Base-by-base conservation (phyloP, 1,140 invertebrate genomes). In the Armadillidium nasatum region DNA sequence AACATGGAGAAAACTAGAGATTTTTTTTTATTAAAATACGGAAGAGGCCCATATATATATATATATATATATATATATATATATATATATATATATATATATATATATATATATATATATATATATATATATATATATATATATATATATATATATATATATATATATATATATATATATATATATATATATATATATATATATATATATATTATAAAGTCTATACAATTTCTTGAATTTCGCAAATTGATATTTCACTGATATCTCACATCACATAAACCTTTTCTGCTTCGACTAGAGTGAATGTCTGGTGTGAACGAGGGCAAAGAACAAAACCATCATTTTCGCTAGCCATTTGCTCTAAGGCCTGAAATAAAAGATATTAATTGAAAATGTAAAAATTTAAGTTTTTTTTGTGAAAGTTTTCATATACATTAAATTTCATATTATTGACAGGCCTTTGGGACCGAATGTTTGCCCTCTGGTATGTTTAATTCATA, bases 231-330 rank as follows among this genome's bases (percentile, higher is more conserved):
- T 60, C 50, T 60, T 60, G 19, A 60, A 19, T 60, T 60, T 13
- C 19, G 50, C 50, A 60, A 15, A 60, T 60, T 60, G 50, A 19
- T 60, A 60, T 13, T 50, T 60, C 50, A 3, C 3, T 60, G 50
- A 60, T 19, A 13, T 19, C 19, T 60, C 50, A 96, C 94, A 96
- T 95, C 23, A 98, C 94, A 84, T 92, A 98, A 44, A 98, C 95
- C 86, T 97, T 97, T 84, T 97, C 94, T 45, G 94, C 92, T 85
- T 94, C 93, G 82, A 93, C 93, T 84, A 94, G 90, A 66, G 90
- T 88, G 86, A 92, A 97, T 77, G 91, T 88, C 84, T 94, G 92
- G 86, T 94, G 94, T 68, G 94, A 97, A 84, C 94, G 91, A 21
- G 95, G 94, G 84, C 96, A 98, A 74, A 92, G 91, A 43, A 97